Evolutionary conservation across 2,797 vertebrate genomes (phyloP), one percentile per base, ranked within the genome.

Genomic region (Clarias pachynema): DNA sequence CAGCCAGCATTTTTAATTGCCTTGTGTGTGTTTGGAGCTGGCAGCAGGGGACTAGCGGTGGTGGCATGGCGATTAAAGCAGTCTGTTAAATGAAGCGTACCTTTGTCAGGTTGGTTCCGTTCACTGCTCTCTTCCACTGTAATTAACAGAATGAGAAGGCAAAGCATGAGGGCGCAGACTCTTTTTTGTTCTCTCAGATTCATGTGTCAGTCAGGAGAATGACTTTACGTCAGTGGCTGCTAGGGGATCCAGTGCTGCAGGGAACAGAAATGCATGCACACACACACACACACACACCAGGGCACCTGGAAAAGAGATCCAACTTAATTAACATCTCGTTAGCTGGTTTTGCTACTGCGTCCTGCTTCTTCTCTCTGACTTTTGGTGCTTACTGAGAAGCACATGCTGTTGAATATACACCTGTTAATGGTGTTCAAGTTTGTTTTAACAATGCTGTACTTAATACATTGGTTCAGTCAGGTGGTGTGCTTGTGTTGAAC

Each of bases 11-110:
- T 66, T 84, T 87, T 89, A 89, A 89, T 87, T 87, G 84, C 65
- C 24, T 86, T 49, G 84, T 75, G 85, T 73, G 84, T 75, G 85
- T 73, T 79, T 65, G 75, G 81, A 70, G 66, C 31, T 70, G 65
- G 84, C 60, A 75, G 84, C 18, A 84, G 79, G 73, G 84, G 74
- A 44, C 75, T 44, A 77, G 49, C 40, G n/a, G 22, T 74, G 8
- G 82, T 83, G 84, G 83, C 78, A 63, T 24, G 18, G 85, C 79
- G 86, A 90, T 89, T 88, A 89, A 88, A 86, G 88, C 82, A 87
- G 85, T 70, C 66, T 87, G 86, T 83, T 87, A 88, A 89, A 87
- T 82, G 88, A 88, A 89, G 87, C 87, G 81, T 87, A 90, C 88
- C 88, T 90, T 86, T 86, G 87, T 86, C 86, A 87, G 85, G 80